Conservation (phyloP, 1,140 invertebrate genomes). For the Cotesia typhae region DNA sequence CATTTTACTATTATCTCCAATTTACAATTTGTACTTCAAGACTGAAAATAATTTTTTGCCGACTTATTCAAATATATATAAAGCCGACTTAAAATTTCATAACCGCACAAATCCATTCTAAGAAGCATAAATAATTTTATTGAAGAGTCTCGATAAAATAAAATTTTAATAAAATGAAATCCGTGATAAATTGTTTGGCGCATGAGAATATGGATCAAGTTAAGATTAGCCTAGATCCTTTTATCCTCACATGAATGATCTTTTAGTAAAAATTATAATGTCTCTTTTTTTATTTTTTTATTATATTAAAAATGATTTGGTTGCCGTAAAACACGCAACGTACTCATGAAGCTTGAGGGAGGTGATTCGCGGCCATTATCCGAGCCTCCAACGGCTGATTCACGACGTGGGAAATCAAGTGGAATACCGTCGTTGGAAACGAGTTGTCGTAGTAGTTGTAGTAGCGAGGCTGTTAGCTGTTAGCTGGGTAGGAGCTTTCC, state of each 20-base stretch:
- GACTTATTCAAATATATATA: too few species aligned
- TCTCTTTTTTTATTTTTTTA: not conserved
- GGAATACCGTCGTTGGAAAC: constrained; percentile 35
- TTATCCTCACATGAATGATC: not conserved
- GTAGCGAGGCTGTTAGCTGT: not conserved
- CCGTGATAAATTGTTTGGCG: constrained; percentile 28
- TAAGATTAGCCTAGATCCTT: constrained; percentile 13
- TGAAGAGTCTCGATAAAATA: too few species aligned
- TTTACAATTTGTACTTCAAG: too few species aligned
- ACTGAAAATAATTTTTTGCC: too few species aligned
- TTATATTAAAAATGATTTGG: not conserved
- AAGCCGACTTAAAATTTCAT: too few species aligned
- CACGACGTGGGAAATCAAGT: constrained; percentile 41
- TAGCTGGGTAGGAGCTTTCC: not conserved
- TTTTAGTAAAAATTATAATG: too few species aligned
- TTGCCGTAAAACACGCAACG: not conserved
- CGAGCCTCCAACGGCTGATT: constrained; percentile 34
- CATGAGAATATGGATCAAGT: constrained; percentile 1
- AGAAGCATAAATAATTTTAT: too few species aligned
- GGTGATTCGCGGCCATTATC: constrained; percentile 28
- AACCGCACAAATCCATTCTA: too few species aligned
- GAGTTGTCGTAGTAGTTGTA: constrained; percentile 27
- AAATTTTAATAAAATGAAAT: constrained; percentile 28
- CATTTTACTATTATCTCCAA: too few species aligned
- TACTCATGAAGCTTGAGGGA: not conserved